Base-by-base conservation (phyloP, 2,113 vertebrate genomes). In the Anseranas semipalmata region DNA sequence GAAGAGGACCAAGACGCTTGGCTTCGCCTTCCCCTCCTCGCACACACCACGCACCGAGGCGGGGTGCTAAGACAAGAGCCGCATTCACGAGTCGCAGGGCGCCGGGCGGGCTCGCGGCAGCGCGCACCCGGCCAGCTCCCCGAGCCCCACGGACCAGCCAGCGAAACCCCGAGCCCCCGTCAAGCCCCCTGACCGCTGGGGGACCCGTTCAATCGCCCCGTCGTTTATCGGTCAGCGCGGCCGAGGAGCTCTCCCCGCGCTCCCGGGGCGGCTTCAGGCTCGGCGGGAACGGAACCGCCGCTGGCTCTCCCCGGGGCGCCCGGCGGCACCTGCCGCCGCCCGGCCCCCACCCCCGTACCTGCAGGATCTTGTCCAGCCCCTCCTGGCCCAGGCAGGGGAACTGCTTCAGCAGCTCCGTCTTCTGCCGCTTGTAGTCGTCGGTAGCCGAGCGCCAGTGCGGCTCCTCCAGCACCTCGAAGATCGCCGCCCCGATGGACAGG, bases 401-500 rank as follows among this genome's bases (percentile, higher is more conserved):
- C 62, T 99, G 98, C 95, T 98, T 94, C 10, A 99, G 98, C 75
- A 99, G 98, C 89, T 97, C 95, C 12, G 96, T 94, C 97, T 98
- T 99, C 96, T 98, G 93, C 13, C 80, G 74, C 20, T 92, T 98
- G 79, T 99, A 99, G 28, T 94, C 84, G 7, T 98, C 93, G 70
- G 98, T 98, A 41, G 99, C 99, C 30, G 75, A 93, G 70, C 98
- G 98, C 99, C 99, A 99, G 83, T 99, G 98, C 14, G 99, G 99
- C 90, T 99, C 99, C 96, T 99, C 99, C 74, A 99, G 97, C 79
- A 99, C 99, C 91, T 99, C 99, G 94, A 99, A 99, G 96, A 99
- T 99, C 39, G 99, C 99, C 72, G 99, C 99, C 97, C 99, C 99
- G 56, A 99, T 99, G 96, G 99, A 99, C 98, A 99, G 98, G 98